phyloP scores from a whole-genome alignment of 1,140 invertebrate genomes.

The Dreissena rostriformis region DNA sequence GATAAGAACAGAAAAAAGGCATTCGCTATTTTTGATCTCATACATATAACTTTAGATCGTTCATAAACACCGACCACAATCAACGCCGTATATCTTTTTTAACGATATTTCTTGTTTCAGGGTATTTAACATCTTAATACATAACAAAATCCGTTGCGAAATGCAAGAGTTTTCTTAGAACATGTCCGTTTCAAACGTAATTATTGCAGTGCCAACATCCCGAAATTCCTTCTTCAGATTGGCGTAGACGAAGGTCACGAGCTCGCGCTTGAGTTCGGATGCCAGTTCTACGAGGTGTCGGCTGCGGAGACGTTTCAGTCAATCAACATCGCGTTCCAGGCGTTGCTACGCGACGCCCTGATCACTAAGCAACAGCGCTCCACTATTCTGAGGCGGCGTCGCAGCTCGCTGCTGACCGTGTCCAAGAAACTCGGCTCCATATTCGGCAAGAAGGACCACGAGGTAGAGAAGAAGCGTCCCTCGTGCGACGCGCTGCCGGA shows the following conservation, averaged over 20 bases:
- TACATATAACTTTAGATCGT: too few species aligned
- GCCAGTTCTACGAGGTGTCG: conserved; percentile 93
- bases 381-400: conserved; percentile 87
- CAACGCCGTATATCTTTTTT: too few species aligned
- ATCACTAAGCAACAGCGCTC: conserved; percentile 87
- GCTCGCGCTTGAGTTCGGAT: conserved; percentile 88
- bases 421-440: conserved; percentile 84
- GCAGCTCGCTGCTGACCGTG: conserved; percentile 89
- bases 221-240: conserved; percentile 77
- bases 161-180: too few species aligned
- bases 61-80: too few species aligned
- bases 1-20: too few species aligned
- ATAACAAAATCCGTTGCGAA: too few species aligned
- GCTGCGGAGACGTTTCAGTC: conserved; percentile 91
- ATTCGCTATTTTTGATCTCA: too few species aligned
- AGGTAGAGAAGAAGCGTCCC: conserved; percentile 56
- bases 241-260: conserved; percentile 91
- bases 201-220: too few species aligned
- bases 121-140: too few species aligned
- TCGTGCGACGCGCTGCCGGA: conserved; percentile 48
- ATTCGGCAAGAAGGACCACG: conserved; percentile 72
- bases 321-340: conserved; percentile 90
- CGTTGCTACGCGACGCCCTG: conserved; percentile 86
- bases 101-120: too few species aligned
- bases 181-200: too few species aligned